Conservation (phyloP, 2,888 invertebrate species). For the Malachius bipustulatus region DNA sequence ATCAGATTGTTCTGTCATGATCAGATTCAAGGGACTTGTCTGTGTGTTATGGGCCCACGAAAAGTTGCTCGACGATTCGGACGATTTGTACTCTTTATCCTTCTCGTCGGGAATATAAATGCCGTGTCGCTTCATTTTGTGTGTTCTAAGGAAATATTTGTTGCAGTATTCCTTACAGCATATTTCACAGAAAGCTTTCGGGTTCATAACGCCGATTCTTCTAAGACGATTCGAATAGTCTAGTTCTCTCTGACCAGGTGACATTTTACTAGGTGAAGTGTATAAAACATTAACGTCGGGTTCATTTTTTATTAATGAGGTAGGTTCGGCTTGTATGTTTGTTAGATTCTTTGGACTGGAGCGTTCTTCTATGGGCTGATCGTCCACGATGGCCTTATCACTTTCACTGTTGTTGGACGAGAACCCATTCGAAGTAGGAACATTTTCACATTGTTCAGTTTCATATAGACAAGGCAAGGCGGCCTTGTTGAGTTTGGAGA, state of each 20-base stretch:
- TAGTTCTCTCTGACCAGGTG: conserved; percentile 45
- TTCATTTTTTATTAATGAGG: conserved; percentile 33
- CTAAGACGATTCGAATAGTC: conserved; percentile 64
- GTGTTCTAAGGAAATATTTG: conserved; percentile 83
- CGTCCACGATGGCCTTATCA: conserved; percentile 27
- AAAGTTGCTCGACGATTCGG: conserved; percentile 34
- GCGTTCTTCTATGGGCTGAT: conserved; percentile 28
- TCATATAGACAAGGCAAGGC: conserved; percentile 23
- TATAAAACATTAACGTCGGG: conserved; percentile 28
- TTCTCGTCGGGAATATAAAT: conserved; percentile 54
- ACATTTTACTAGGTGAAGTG: conserved; percentile 30
- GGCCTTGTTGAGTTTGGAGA: conserved; percentile 33
- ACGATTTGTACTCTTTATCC: conserved; percentile 31
- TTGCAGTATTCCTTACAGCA: conserved; percentile 90
- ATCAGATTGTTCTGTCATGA: conserved; percentile 54
- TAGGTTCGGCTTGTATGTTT: conserved; percentile 31
- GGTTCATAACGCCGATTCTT: conserved; percentile 68
- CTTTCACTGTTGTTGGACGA: conserved; percentile 25
- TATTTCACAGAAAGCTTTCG: conserved; percentile 86
- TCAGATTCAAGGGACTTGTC: conserved; percentile 67
- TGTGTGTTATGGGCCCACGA: conserved; percentile 39
- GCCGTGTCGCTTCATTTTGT: conserved; percentile 89
- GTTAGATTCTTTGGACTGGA: conserved; percentile 30
- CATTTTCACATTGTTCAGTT: conserved; percentile 25
- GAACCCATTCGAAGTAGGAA: conserved; percentile 26